These are phyloP conservation scores for Brachionichthys hirsutus DNA, from an alignment of 2,113 vertebrate species.

Conservation along the genomic window DNA sequence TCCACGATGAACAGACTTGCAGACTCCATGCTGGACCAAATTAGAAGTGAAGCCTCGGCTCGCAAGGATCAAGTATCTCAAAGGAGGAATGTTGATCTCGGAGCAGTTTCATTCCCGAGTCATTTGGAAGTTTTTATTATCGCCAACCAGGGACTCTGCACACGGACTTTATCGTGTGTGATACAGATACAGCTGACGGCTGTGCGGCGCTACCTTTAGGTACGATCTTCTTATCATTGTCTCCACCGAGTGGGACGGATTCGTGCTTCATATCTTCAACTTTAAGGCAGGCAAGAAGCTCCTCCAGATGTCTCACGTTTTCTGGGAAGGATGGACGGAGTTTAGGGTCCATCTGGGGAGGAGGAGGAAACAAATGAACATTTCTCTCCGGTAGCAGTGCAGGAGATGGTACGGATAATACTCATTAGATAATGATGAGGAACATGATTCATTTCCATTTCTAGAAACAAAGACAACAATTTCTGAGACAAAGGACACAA, in stretches of 20 bases:
- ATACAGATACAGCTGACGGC: neutral
- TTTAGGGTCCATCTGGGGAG: slow-evolving; percentile 90
- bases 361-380: neutral
- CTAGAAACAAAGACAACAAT: too few species aligned
- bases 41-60: slow-evolving; percentile 58
- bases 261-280: slow-evolving; percentile 83
- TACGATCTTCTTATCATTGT: slow-evolving; percentile 80
- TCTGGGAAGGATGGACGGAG: slow-evolving; percentile 90
- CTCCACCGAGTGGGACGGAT: slow-evolving; percentile 69
- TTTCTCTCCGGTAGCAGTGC: neutral
- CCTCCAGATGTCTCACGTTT: slow-evolving; percentile 85
- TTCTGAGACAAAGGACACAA: too few species aligned
- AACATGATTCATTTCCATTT: too few species aligned
- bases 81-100: slow-evolving; percentile 37
- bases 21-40: slow-evolving; percentile 43
- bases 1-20: slow-evolving; percentile 22
- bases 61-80: slow-evolving; percentile 44
- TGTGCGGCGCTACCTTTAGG: slow-evolving; percentile 79
- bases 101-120: slow-evolving; percentile 32
- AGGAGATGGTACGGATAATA: neutral
- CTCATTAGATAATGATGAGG: neutral
- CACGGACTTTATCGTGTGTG: slow-evolving; percentile 5
- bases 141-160: neutral
- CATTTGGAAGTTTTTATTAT: slow-evolving; percentile 27
- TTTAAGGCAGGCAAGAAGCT: slow-evolving; percentile 80